Conservation (phyloP, 2,888 invertebrate genomes). For the Escarpia spicata region DNA sequence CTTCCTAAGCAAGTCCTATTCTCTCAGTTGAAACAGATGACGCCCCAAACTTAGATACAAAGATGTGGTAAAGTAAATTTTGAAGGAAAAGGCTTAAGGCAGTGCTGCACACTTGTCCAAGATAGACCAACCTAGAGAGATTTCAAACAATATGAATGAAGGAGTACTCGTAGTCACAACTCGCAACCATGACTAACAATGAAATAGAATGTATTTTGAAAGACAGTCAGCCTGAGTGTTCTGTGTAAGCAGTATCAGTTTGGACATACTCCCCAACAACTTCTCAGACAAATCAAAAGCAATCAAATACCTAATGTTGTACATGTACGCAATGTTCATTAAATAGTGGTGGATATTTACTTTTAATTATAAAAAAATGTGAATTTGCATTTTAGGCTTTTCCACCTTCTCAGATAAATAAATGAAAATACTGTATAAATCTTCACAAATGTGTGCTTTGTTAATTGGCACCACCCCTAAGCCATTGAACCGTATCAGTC, state of each 20-base stretch:
- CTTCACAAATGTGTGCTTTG: background rate
- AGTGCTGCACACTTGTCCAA: no score
- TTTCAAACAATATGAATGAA: no score
- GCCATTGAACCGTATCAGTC: background rate
- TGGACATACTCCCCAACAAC: background rate
- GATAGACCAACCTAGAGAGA: no score
- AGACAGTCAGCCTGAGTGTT: background rate
- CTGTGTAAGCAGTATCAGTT: background rate
- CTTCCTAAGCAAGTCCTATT: no score
- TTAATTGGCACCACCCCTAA: background rate
- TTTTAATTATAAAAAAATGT: no score
- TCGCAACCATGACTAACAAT: no score
- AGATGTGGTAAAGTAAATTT: no score
- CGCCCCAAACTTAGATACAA: no score
- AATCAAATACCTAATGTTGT: background rate
- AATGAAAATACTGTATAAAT: background rate
- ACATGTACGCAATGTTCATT: background rate
- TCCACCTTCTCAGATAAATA: background rate
- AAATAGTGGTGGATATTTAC: no score
- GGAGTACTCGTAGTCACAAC: no score
- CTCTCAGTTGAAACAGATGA: no score
- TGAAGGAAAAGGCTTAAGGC: no score
- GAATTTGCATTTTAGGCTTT: background rate
- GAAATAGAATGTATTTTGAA: background rate
- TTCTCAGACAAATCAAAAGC: background rate